These are phyloP conservation scores for Latrodectus geometricus DNA, from an alignment of 1,140 invertebrate species.

Conservation along the genomic window DNA sequence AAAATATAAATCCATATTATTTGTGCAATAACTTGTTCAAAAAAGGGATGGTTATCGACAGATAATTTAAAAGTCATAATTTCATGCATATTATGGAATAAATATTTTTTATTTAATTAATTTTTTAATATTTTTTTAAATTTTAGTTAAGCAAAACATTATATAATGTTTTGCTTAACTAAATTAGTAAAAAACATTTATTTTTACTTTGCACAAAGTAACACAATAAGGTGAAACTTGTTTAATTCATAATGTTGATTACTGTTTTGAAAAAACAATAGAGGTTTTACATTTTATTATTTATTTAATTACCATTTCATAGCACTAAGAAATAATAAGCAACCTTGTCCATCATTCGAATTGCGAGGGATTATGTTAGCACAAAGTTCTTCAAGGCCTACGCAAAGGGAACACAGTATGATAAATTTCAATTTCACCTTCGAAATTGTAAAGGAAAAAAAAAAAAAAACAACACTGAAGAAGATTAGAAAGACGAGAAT, in stretches of 20 bases:
- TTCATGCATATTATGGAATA: neutral
- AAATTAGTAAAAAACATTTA: too few relatives aligned
- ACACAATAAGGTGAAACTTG: neutral
- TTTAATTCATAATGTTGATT: neutral
- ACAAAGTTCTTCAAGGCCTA: conserved; percentile 14
- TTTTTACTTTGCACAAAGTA: too few relatives aligned
- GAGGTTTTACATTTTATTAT: conserved; percentile 6
- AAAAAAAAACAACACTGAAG: conserved; percentile 5
- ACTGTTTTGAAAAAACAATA: conserved; percentile 1
- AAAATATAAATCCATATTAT: too few relatives aligned
- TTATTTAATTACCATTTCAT: conserved; percentile 17
- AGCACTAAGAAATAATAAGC: neutral
- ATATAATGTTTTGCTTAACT: neutral
- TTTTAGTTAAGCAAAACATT: neutral
- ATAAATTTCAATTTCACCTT: conserved; percentile 49
- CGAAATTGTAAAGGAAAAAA: conserved; percentile 19
- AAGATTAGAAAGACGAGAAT: conserved; percentile 5
- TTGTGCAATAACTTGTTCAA: too few relatives aligned
- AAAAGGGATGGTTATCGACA: too few relatives aligned
- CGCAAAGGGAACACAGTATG: conserved; percentile 17
- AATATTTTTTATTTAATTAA: neutral
- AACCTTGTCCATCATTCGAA: conserved; percentile 34
- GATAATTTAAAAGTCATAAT: neutral
- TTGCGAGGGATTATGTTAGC: conserved; percentile 19
- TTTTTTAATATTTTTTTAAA: too few relatives aligned